A percentile compares a stretch with the other conserved stretches of the same genome.
phyloP scores from a whole-genome alignment of 2,797 vertebrate genomes.

The Aldrovandia affinis region DNA sequence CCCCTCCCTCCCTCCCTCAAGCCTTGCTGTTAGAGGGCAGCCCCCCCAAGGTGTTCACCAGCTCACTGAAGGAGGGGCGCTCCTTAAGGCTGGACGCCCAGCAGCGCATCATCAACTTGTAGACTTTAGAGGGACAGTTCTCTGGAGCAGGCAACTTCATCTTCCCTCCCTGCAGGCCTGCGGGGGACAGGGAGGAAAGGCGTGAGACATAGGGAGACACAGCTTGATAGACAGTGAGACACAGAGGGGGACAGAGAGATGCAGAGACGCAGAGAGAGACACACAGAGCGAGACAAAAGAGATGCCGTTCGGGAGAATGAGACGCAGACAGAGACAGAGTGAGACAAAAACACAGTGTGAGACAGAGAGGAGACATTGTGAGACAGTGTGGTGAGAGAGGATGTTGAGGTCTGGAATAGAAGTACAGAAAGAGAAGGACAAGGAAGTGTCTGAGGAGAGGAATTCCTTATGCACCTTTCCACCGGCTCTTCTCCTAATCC shows the following conservation, averaged over 20 bases:
- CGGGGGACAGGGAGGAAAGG: neutral
- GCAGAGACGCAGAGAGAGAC: neutral
- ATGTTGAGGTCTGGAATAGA: too few species aligned
- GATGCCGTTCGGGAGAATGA: neutral
- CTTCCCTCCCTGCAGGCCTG: conserved; percentile 87
- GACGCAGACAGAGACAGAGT: conserved; percentile 10
- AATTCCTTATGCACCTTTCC: too few species aligned
- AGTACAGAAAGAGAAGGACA: too few species aligned
- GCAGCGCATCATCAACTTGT: conserved; percentile 92
- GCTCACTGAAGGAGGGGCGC: conserved; percentile 91
- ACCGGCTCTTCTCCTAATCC: too few species aligned
- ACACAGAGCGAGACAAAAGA: neutral
- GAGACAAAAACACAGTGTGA: neutral
- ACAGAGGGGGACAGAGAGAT: neutral
- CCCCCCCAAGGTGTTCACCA: conserved; percentile 82
- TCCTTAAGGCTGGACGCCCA: conserved; percentile 92
- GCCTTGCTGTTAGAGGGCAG: conserved; percentile 88
- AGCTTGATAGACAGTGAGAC: neutral
- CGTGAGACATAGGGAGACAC: neutral
- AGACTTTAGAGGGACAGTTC: conserved; percentile 86
- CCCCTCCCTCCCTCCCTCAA: conserved; percentile 65
- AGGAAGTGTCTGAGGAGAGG: too few species aligned
- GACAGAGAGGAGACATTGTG: too few species aligned
- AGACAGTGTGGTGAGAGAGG: too few species aligned
- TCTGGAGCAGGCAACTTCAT: conserved; percentile 82